These are phyloP conservation scores for Clupea harengus DNA, from an alignment of 2,113 vertebrate species.

Conservation along the genomic window DNA sequence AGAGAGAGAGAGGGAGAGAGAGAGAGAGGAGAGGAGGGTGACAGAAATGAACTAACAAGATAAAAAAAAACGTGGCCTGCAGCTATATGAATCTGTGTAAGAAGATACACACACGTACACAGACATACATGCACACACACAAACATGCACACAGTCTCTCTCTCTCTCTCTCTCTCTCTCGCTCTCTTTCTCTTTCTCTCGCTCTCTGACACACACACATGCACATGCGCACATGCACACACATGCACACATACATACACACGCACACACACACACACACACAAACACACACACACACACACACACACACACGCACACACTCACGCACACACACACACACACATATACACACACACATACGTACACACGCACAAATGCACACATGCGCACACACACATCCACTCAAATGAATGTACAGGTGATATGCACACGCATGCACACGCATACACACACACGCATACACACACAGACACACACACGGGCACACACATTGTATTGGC, in stretches of 20 bases:
- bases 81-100: slow-evolving; percentile 74
- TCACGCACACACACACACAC: slow-evolving; percentile 33
- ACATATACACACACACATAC: slow-evolving; percentile 23
- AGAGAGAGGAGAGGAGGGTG: slow-evolving; percentile 52
- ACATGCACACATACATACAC: background rate
- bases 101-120: slow-evolving; percentile 53
- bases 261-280: background rate
- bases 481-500: background rate
- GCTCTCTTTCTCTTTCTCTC: too few species aligned
- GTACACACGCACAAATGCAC: background rate
- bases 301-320: background rate
- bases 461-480: background rate
- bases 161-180: too few species aligned
- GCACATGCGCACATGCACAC: background rate
- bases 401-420: too few species aligned
- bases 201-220: background rate
- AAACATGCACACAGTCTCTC: slow-evolving; percentile 12
- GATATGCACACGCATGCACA: slow-evolving; percentile 16
- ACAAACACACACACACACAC: background rate
- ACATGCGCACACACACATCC: too few species aligned
- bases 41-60: slow-evolving; percentile 79
- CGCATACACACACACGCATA: background rate
- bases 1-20: slow-evolving; percentile 49
- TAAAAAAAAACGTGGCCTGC: slow-evolving; percentile 70
- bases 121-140: slow-evolving; percentile 38